Base-by-base conservation (phyloP, 2,888 invertebrate species). In the Epistrophe grossulariae region DNA sequence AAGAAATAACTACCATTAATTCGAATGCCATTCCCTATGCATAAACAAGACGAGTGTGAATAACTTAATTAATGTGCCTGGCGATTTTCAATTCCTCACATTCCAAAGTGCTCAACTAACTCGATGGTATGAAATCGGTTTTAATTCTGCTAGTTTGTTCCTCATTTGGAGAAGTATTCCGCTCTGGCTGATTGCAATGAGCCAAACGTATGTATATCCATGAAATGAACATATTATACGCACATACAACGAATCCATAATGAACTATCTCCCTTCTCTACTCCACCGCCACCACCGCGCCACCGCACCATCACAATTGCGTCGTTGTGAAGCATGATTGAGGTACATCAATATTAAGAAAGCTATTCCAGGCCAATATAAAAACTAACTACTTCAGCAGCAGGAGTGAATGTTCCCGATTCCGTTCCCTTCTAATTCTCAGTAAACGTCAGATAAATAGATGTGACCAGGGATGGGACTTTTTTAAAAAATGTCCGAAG, bases 41-140 rank as follows among this genome's bases (percentile, higher is more conserved):
- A 74, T 73, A 24, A 24, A 24, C 24, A 24, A 24, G 24, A 45
- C 78, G 79, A 83, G 87, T 87, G 87, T 87, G 83, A 87, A 83
- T 87, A 83, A 87, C 79, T 87, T 82, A 82, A 87, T 87, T 79
- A 87, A 83, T 87, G 87, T 68, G 74, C 76, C 73, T 66, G 76
- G 52, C 79, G 59, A 83, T 83, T 64, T 60, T 83, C 76, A 83
- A 87, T 87, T 87, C 83, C 68, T 66, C 43, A 43, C 79, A 87
- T 87, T 71, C 83, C 87, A 55, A 76, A 60, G 71, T 72, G 71
- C 70, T 57, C 76, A 79, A 76, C 83, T 79, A 76, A 83, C 79
- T 87, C 79, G 79, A 87, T 79, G 76, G 79, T 79, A 87, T 79
- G 79, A 83, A 87, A 83, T 83, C 83, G 74, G 82, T 79, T 87